Base-by-base conservation (phyloP, 2,113 vertebrate species). In the Mustela lutreola region DNA sequence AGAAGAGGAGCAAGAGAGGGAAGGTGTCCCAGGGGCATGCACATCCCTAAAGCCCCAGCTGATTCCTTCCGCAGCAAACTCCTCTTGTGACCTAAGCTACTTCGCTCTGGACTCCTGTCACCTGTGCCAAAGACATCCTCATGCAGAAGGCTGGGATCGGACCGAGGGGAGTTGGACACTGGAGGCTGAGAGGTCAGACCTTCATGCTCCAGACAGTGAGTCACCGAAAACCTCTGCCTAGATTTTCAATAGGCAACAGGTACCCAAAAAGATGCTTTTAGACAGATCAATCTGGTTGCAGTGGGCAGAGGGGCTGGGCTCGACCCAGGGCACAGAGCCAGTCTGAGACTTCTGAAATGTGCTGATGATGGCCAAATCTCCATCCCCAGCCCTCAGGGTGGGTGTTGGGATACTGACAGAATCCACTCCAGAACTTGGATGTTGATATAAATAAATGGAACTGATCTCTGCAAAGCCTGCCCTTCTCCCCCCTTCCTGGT, bases 1-100 rank as follows among this genome's bases (percentile, higher is more conserved):
- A 50, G 63, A 53, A 93, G 42, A n/a, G 26, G 50, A 50, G 8
- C 48, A 9, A 21, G 36, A 42, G 31, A 36, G 7, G 22, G 16
- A 2, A 42, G 22, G 14, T 39, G 11, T 26, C 22, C 70, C 2
- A 2, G 50, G 0, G 50, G 58, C 31, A 31, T 0, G 4, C 15
- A 11, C 11, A 16, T 18, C 24, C 26, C 87, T 56, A 33, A 36
- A 16, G 22, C 50, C n/a, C 63, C 65, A 75, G 71, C 48, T n/a
- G 6, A 33, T n/a, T 4, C 18, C 16, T 7, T 33, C 50, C 56
- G 2, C 28, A 16, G 73, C 0, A 48, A 50, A 39, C 14, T 7
- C 70, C 36, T 70, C 63, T 58, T 11, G 50, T 26, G 60, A 56
- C 56, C 76, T 73, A 63, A 53, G 58, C 53, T n/a, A 39, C 28